Percentiles rank a stretch among this genome's conserved stretches.
Evolutionary conservation across 2,113 vertebrate species (phyloP).

Genomic region (Petrocephalus zakoni): DNA sequence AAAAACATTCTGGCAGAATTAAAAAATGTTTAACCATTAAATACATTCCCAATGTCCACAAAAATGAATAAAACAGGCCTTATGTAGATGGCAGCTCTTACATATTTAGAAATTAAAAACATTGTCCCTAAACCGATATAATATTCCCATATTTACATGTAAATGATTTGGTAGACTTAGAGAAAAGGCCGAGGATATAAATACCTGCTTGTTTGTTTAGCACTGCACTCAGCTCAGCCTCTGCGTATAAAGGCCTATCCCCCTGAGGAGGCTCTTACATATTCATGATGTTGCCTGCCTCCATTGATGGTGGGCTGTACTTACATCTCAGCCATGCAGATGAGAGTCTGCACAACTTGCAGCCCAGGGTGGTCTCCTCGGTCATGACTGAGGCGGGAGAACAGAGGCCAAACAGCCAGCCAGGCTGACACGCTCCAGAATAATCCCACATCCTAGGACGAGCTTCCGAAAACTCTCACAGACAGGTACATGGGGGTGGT

Average conservation of each 20-base stretch:
- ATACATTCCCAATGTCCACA: background rate
- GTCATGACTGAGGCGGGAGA: too few relatives aligned
- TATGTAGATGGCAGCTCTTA: background rate
- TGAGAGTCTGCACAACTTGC: background rate
- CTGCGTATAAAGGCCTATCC: background rate
- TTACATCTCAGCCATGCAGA: constrained; percentile 7
- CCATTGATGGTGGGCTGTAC: background rate
- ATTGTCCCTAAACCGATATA: background rate
- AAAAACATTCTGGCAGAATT: background rate
- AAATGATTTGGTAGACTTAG: constrained; percentile 8
- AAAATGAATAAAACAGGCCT: background rate
- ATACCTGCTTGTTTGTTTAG: constrained; percentile 18
- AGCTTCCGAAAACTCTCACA: background rate
- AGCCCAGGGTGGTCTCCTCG: background rate
- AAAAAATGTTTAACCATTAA: background rate
- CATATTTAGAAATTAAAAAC: background rate
- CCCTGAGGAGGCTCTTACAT: background rate
- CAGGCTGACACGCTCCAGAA: too few relatives aligned
- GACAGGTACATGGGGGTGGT: background rate
- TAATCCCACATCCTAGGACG: background rate
- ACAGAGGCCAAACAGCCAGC: background rate
- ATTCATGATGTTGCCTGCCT: constrained; percentile 13
- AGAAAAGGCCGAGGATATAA: constrained; percentile 15
- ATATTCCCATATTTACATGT: constrained; percentile 1
- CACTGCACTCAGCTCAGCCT: background rate